Percentiles rank a stretch among this genome's conserved stretches.
Evolutionary conservation across 2,113 vertebrate genomes (phyloP).

Genomic region (Lates calcarifer): DNA sequence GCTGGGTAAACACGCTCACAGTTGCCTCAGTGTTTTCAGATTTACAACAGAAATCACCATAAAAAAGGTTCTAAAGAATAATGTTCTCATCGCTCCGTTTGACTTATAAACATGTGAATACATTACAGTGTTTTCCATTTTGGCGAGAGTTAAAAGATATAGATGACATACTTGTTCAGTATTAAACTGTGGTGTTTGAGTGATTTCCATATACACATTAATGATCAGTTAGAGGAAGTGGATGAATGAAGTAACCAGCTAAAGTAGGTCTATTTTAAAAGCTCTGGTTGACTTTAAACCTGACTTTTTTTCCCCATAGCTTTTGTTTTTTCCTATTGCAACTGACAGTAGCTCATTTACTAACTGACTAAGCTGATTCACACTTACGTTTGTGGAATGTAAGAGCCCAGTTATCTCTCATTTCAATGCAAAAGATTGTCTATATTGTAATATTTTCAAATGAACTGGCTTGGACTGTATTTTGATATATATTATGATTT

Average conservation of each 20-base stretch:
- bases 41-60: slow-evolving; percentile 38
- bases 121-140: slow-evolving; percentile 51
- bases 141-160: slow-evolving; percentile 4
- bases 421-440: slow-evolving; percentile 56
- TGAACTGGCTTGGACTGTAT: slow-evolving; percentile 68
- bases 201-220: slow-evolving; percentile 43
- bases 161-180: slow-evolving; percentile 6
- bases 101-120: slow-evolving; percentile 32
- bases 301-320: background rate
- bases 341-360: slow-evolving; percentile 16
- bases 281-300: slow-evolving; percentile 5
- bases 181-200: slow-evolving; percentile 38
- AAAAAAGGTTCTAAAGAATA: slow-evolving; percentile 19
- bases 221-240: slow-evolving; percentile 21
- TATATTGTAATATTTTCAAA: slow-evolving; percentile 62
- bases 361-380: background rate
- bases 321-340: slow-evolving; percentile 2
- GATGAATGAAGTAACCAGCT: background rate
- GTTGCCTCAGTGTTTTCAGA: slow-evolving; percentile 40
- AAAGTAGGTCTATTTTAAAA: slow-evolving; percentile 24
- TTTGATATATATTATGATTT: slow-evolving; percentile 51
- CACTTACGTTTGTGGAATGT: slow-evolving; percentile 37
- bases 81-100: slow-evolving; percentile 23
- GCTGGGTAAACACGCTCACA: slow-evolving; percentile 35
- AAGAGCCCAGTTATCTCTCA: slow-evolving; percentile 23